These are phyloP conservation scores for Pogona vitticeps DNA, from an alignment of 2,113 vertebrate species.

Conservation along the genomic window DNA sequence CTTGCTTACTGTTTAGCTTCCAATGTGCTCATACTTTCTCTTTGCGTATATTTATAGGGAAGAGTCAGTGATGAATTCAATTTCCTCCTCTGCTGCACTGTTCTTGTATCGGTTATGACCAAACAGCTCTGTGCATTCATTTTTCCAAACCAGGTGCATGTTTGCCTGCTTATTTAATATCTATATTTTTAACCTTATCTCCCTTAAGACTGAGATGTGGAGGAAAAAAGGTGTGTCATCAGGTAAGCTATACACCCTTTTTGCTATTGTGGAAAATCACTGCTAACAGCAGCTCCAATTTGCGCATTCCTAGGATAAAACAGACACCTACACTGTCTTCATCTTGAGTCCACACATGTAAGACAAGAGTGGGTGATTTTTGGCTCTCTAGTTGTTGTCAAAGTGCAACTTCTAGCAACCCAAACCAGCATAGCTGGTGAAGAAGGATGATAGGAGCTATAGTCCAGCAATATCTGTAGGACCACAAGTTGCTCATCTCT, in stretches of 20 bases:
- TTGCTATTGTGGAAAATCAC: not conserved
- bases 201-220: not conserved
- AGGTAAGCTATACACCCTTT: not conserved
- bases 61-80: not conserved
- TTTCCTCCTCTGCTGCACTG: no score
- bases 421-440: not conserved
- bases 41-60: not conserved
- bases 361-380: not conserved
- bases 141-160: not conserved
- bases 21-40: not conserved
- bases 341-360: not conserved
- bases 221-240: no score
- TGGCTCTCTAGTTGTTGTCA: no score
- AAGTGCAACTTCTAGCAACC: no score
- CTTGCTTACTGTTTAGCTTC: not conserved
- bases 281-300: not conserved
- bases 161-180: not conserved
- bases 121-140: not conserved
- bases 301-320: not conserved
- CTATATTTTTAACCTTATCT: not conserved
- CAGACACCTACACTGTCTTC: not conserved
- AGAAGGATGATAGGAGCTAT: not conserved
- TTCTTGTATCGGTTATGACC: not conserved
- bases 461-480: not conserved
- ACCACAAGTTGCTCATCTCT: not conserved